A percentile compares a stretch with the other conserved stretches of the same genome.
Conservation (phyloP, 2,113 vertebrate species). For the Equus przewalskii region DNA sequence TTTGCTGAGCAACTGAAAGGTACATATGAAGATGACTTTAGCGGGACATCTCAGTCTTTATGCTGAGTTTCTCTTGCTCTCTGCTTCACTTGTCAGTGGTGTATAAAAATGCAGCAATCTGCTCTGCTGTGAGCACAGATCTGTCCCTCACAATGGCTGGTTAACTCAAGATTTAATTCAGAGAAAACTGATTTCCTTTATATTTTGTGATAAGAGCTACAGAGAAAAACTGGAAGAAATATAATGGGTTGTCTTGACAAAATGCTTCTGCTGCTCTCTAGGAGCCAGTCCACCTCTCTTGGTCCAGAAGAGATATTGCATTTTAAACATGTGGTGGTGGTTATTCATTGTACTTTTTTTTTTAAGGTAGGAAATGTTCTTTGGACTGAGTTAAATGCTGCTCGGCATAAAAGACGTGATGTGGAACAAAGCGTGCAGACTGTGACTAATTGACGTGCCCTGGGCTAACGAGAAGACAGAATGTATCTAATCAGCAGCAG, state of each 20-base stretch:
- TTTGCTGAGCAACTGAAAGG: neutral
- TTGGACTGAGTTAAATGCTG: slow-evolving; percentile 26
- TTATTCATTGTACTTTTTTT: neutral
- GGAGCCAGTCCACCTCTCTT: neutral
- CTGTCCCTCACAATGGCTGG: neutral
- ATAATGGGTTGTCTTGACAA: neutral
- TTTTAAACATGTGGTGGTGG: neutral
- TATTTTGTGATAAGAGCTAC: neutral
- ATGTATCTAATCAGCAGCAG: neutral
- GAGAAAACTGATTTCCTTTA: neutral
- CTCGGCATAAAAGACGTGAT: neutral
- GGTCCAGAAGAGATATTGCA: neutral
- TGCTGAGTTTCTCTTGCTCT: neutral
- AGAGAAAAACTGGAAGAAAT: neutral
- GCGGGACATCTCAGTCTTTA: neutral
- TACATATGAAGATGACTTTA: neutral
- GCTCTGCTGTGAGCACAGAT: neutral
- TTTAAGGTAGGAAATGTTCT: slow-evolving; percentile 50
- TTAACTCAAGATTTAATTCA: neutral
- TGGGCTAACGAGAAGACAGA: slow-evolving; percentile 47
- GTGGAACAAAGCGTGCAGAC: slow-evolving; percentile 50
- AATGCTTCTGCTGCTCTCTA: neutral
- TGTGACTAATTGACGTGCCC: neutral
- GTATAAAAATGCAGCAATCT: neutral
- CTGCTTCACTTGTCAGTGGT: neutral